Evolutionary conservation across 2,113 vertebrate genomes (phyloP), one percentile per base, ranked within the genome.

Genomic region (Poeciliopsis prolifica): DNA sequence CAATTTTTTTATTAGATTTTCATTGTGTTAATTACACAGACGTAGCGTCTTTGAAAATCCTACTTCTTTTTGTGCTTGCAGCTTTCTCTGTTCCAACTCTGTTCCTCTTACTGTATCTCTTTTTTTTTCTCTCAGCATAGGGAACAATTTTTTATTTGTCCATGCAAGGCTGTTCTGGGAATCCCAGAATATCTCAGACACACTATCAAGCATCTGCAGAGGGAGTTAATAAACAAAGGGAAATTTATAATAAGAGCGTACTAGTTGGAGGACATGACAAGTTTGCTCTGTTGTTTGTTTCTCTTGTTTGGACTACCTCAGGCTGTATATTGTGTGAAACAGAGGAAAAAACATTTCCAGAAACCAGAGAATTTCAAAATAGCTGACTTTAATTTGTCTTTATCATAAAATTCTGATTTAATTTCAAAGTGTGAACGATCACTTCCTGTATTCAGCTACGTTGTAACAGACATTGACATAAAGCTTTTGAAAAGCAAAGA

Each of bases 111-210:
- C 14, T 4, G 14, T 15, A 11, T 61, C 63, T 66, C 65, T 66
- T 24, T 42, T 42, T 37, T 44, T 61, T 24, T 48, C 58, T 42
- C 13, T 83, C 19, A 61, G 68, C 29, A 58, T n/a, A 58, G 22
- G 51, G 5, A 22, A 44, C 70, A 58, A n/a, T 65, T 67, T 72
- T 60, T 9, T 22, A 64, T 83, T 1, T 86, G 91, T 85, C 63
- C 61, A 73, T 79, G 37, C 87, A 86, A 14, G 71, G 85, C 64
- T 83, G 48, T 31, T 65, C 40, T 6, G 26, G 68, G 65, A 90
- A 88, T 91, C 90, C 82, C 83, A 76, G 72, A 76, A 89, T 90
- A 74, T 83, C 75, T 89, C 51, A 90, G 90, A 90, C 86, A 86
- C 61, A 61, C 77, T 82, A 90, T 90, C 90, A 44, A 28, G 60